Conservation (phyloP, 2,888 invertebrate genomes). For the Drosophila mimica region DNA sequence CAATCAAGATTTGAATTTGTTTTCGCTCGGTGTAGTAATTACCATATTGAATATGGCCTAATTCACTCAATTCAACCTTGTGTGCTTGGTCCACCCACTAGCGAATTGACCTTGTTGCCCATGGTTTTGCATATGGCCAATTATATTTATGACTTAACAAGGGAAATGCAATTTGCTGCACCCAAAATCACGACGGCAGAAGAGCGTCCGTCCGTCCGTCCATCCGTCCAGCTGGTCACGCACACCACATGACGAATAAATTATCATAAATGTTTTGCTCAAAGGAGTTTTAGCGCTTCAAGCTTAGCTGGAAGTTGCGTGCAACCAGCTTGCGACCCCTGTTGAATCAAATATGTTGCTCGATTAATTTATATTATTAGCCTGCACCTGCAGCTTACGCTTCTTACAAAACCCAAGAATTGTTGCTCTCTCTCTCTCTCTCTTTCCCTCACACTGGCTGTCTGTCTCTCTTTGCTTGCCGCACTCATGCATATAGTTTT, state of each 20-base stretch:
- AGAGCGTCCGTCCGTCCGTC: conserved; percentile 1
- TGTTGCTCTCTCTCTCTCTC: not conserved
- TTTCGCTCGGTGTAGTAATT: not conserved
- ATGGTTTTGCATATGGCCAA: conserved; percentile 47
- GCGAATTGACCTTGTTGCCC: conserved; percentile 32
- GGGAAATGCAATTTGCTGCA: conserved; percentile 76
- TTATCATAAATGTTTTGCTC: conserved; percentile 71
- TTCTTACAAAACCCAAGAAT: conserved; percentile 20
- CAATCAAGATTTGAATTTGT: not conserved
- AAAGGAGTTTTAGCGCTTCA: conserved; percentile 26
- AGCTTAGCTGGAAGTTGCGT: conserved; percentile 35
- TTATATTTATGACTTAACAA: conserved; percentile 68
- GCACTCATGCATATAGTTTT: conserved; percentile 61
- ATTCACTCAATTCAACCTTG: conserved; percentile 8
- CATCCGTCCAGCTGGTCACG: conserved; percentile 56
- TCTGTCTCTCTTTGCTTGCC: not conserved
- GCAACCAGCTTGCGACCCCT: conserved; percentile 13
- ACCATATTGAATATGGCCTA: conserved; percentile 10
- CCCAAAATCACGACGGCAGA: conserved; percentile 57
- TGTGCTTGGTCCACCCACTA: conserved; percentile 6
- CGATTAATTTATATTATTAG: conserved; percentile 73
- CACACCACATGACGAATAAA: conserved; percentile 68
- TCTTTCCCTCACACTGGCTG: not conserved
- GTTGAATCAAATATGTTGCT: conserved; percentile 41
- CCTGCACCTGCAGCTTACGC: conserved; percentile 45